These are phyloP conservation scores for Berghia stephanieae DNA, from an alignment of 1,140 invertebrate species.

Conservation along the genomic window DNA sequence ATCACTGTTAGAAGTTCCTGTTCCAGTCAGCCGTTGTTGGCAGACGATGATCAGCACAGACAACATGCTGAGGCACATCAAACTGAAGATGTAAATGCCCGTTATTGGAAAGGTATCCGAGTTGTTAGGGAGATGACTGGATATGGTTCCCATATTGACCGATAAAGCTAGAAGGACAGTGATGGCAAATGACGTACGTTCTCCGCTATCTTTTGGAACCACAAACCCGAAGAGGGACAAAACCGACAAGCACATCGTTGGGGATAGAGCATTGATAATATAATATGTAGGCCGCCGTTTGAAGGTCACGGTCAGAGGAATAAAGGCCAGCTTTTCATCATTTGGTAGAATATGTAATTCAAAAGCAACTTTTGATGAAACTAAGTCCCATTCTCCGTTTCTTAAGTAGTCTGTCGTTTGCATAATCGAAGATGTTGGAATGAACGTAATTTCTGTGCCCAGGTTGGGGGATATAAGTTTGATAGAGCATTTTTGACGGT, in stretches of 20 bases:
- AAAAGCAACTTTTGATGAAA: no score
- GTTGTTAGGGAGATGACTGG: constrained; percentile 71
- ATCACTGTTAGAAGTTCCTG: no score
- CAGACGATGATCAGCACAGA: not conserved
- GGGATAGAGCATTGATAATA: constrained; percentile 70
- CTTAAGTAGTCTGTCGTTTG: not conserved
- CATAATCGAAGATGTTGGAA: not conserved
- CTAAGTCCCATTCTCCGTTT: constrained; percentile 17
- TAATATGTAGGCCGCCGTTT: constrained; percentile 55
- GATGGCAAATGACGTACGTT: constrained; percentile 70
- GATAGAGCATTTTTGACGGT: not conserved
- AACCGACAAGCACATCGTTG: constrained; percentile 70
- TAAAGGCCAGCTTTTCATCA: no score
- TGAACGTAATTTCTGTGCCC: not conserved
- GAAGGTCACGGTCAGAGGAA: no score
- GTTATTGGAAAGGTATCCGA: constrained; percentile 46
- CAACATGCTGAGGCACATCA: not conserved
- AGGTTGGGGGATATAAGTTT: not conserved
- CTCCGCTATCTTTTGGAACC: constrained; percentile 70
- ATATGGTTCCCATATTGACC: constrained; percentile 71
- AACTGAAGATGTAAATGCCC: not conserved
- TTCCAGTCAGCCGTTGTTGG: not conserved
- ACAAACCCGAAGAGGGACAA: constrained; percentile 71
- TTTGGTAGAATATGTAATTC: no score
- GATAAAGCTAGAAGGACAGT: constrained; percentile 71